Evolutionary conservation across 2,797 vertebrate genomes (phyloP).

Genomic region (Aselliscus stoliczkanus): DNA sequence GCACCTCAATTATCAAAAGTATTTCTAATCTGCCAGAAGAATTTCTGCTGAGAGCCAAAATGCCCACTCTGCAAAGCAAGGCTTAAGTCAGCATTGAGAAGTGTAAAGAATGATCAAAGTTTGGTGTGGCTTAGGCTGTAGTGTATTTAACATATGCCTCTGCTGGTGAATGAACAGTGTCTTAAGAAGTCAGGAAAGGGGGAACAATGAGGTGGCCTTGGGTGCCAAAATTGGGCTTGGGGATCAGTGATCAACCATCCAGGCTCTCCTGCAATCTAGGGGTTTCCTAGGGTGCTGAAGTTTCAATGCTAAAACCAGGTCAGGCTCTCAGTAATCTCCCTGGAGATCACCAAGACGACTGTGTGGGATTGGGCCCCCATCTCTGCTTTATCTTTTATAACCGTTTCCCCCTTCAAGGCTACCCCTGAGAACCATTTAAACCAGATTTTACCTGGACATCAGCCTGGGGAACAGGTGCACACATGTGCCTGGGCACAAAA

Average conservation of each 20-base stretch:
- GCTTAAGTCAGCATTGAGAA: neutral
- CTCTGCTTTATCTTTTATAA: neutral
- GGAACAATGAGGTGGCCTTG: neutral
- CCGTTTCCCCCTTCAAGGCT: neutral
- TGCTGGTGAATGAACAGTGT: neutral
- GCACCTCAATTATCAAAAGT: neutral
- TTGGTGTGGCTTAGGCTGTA: neutral
- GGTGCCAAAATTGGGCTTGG: neutral
- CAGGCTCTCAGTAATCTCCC: neutral
- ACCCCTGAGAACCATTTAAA: neutral
- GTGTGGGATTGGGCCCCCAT: neutral
- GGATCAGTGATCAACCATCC: neutral
- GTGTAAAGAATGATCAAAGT: neutral
- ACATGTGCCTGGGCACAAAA: neutral
- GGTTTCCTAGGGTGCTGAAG: neutral
- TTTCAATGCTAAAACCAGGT: neutral
- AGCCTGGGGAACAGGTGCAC: neutral
- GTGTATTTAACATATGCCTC: neutral
- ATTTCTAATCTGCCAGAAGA: slow-evolving; percentile 11
- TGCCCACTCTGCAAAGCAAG: neutral
- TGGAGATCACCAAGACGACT: neutral
- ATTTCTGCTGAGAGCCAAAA: neutral
- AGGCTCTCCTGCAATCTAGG: neutral
- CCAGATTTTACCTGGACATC: neutral
- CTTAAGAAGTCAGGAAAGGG: neutral